Base-by-base conservation (phyloP, 2,888 invertebrate species). In the Agapostemon virescens region DNA sequence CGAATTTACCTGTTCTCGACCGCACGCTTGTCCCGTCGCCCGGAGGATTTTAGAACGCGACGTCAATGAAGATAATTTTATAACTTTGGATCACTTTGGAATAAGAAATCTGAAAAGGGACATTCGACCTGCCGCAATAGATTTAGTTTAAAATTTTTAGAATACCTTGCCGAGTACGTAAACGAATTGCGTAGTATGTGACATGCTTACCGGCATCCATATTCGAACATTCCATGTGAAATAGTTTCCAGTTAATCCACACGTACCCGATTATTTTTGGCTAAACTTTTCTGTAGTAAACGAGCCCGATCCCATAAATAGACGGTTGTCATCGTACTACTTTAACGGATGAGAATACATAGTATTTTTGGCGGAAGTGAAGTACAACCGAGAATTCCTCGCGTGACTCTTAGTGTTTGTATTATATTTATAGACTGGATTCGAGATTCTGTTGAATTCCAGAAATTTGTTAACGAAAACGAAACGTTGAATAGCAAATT, bases 391-490 rank as follows among this genome's bases (percentile, higher is more conserved):
- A 74, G 66, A 66, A 58, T 58, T 33, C 58, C 38, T 72, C 30
- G 61, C 42, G 58, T 58, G 64, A 71, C n/a, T 26, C 23, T 30
- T 20, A 23, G 26, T 40, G 58, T 38, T 55, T 23, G 6, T n/a
- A 2, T 33, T 80, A 69, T 61, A 69, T 81, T 81, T 80, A 68
- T 52, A 45, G 1, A 15, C 26, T 23, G 26, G 63, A 68, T 52
- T 67, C 38, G 26, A 45, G 20, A 67, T 45, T 45, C 26, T 17
- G 45, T 42, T 30, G 40, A 66, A 40, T 42, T 66, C 66, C 67
- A 67, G 42, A n/a, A n/a, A n/a, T n/a, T n/a, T n/a, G n/a, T n/a
- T n/a, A n/a, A n/a, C n/a, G n/a, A n/a, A n/a, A n/a, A n/a, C n/a
- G n/a, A n/a, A n/a, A n/a, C n/a, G n/a, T n/a, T n/a, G n/a, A n/a